These are phyloP conservation scores for Drosophila picticornis DNA, from an alignment of 2,888 invertebrate species.

Conservation along the genomic window DNA sequence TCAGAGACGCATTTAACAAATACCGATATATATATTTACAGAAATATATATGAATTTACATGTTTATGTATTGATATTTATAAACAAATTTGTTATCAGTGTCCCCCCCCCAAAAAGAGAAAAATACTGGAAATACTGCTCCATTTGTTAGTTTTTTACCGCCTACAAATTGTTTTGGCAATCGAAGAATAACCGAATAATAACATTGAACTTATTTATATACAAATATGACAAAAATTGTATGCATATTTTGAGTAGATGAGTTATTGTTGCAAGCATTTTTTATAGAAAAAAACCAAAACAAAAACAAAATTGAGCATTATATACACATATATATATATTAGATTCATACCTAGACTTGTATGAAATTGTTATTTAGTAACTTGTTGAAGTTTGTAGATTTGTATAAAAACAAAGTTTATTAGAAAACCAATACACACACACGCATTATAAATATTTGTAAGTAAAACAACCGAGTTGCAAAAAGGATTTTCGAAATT, in stretches of 20 bases:
- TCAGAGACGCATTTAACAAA: slow-evolving; percentile 77
- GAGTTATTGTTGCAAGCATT: slow-evolving; percentile 71
- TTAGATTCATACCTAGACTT: slow-evolving; percentile 27
- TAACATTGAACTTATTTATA: slow-evolving; percentile 36
- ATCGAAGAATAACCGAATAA: slow-evolving; percentile 59
- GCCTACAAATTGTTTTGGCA: slow-evolving; percentile 49
- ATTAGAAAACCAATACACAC: slow-evolving; percentile 37
- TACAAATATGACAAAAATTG: slow-evolving; percentile 27
- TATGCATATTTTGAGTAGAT: slow-evolving; percentile 68
- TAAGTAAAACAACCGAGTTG: slow-evolving; percentile 23
- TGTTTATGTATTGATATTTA: slow-evolving; percentile 53
- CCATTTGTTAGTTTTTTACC: slow-evolving; percentile 73
- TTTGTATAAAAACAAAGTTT: slow-evolving; percentile 54
- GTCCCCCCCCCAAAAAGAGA: slow-evolving; percentile 7
- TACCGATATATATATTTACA: slow-evolving; percentile 59
- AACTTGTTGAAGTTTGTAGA: slow-evolving; percentile 74
- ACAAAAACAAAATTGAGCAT: slow-evolving; percentile 1
- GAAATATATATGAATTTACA: slow-evolving; percentile 55
- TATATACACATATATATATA: slow-evolving; percentile 29
- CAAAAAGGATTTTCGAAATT: slow-evolving; percentile 36
- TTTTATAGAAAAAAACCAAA: slow-evolving; percentile 53
- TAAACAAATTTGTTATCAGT: slow-evolving; percentile 64
- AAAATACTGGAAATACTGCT: slow-evolving; percentile 29
- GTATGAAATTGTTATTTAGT: slow-evolving; percentile 70
- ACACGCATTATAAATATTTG: slow-evolving; percentile 28